A percentile compares a stretch with the other conserved stretches of the same genome.
phyloP scores from a whole-genome alignment of 2,888 invertebrate genomes.

The Philhelius pedissequus region DNA sequence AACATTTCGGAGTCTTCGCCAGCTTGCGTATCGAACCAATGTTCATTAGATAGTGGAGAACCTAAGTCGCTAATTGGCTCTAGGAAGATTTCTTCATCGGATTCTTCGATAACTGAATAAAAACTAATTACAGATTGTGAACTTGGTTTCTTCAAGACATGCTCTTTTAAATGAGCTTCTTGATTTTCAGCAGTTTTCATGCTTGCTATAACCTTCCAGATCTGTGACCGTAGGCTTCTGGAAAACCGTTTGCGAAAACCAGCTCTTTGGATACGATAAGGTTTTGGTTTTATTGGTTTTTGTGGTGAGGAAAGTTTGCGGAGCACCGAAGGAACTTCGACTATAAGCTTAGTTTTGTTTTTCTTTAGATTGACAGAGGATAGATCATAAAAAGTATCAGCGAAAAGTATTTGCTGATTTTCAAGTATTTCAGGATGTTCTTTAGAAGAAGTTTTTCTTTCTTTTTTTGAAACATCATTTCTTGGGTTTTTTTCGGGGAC shows the following conservation, averaged over 20 bases:
- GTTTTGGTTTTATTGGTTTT: not conserved
- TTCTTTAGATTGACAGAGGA: not conserved
- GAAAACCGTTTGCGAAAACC: constrained; percentile 61
- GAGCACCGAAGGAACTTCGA: constrained; percentile 71
- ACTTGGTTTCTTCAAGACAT: not conserved
- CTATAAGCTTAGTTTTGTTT: constrained; percentile 59
- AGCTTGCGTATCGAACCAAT: not conserved
- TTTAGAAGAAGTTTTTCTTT: not conserved
- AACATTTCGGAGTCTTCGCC: constrained; percentile 3
- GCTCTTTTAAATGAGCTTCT: not conserved
- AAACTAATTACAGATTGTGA: constrained; percentile 71
- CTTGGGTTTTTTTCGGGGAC: not conserved
- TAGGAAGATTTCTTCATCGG: constrained; percentile 10
- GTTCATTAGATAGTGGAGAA: not conserved
- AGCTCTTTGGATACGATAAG: not conserved
- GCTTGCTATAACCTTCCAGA: constrained; percentile 69
- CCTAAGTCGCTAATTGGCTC: not conserved
- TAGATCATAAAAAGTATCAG: not conserved
- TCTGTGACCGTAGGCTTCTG: constrained; percentile 64
- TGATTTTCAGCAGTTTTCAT: constrained; percentile 12
- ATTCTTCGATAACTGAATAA: constrained; percentile 70
- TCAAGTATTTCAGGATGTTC: not conserved
- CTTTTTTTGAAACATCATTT: not conserved
- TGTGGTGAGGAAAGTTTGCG: constrained; percentile 46
- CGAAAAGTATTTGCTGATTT: not conserved